Evolutionary conservation across 2,113 vertebrate species (phyloP).

Genomic region (Strix uralensis): DNA sequence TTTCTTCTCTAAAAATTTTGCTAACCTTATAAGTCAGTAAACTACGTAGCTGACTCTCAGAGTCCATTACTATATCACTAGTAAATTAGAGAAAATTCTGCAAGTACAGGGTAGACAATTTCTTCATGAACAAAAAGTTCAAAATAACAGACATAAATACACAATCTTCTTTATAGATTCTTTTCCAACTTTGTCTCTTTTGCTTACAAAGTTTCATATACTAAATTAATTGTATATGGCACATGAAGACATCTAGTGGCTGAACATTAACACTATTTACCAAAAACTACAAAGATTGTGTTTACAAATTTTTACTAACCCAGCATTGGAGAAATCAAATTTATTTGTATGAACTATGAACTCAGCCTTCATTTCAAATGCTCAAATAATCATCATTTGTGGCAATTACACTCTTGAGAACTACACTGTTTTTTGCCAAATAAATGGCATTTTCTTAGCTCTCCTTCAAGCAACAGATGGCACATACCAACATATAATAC

Average conservation of each 20-base stretch:
- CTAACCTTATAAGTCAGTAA: not conserved
- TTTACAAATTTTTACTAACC: not conserved
- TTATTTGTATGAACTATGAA: not conserved
- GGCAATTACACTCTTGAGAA: not conserved
- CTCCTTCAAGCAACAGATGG: not conserved
- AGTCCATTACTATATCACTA: not conserved
- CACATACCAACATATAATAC: not conserved
- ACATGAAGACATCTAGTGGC: slow-evolving; percentile 45
- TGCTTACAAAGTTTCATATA: not conserved
- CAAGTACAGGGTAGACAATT: not conserved
- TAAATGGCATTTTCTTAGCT: not conserved
- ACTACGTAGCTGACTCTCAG: not conserved
- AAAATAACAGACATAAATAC: not conserved
- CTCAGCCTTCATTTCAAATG: not conserved
- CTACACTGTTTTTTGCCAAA: not conserved
- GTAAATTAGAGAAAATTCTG: not conserved
- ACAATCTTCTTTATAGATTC: not conserved
- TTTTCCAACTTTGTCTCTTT: not conserved
- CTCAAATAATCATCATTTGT: not conserved
- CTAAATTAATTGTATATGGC: not conserved
- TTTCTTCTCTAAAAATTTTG: not conserved
- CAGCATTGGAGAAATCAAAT: not conserved
- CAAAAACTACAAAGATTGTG: not conserved
- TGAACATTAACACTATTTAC: not conserved
- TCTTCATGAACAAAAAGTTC: not conserved